Percentiles rank a stretch among this genome's conserved stretches.
Conservation (phyloP, 2,113 vertebrate species). For the Gnathonemus echidnorhynchus region DNA sequence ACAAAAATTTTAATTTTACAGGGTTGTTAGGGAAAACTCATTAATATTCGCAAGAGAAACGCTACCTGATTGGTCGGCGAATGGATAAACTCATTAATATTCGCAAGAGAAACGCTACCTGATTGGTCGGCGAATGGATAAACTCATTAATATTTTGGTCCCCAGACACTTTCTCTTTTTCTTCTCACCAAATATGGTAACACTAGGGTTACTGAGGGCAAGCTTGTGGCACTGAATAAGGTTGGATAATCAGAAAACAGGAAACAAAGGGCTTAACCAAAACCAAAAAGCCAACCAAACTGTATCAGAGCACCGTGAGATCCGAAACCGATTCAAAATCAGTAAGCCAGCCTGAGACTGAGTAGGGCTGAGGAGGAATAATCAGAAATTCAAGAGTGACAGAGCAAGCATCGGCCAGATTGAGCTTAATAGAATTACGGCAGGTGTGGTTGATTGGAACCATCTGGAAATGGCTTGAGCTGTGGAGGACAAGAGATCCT, state of each 20-base stretch:
- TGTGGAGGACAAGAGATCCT: background rate
- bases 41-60: no score
- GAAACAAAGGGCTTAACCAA: background rate
- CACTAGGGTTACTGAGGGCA: background rate
- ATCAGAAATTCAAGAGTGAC: background rate
- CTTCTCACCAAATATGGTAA: background rate
- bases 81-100: no score
- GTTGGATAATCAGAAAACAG: background rate
- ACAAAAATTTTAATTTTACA: no score
- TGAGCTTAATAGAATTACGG: background rate
- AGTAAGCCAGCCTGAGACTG: background rate
- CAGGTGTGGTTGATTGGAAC: background rate
- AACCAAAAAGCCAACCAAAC: background rate
- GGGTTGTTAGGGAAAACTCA: no score
- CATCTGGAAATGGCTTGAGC: background rate
- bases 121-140: background rate
- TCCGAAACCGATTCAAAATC: background rate
- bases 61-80: background rate
- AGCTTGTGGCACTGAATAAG: background rate
- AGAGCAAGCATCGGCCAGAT: background rate
- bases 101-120: no score
- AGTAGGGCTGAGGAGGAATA: background rate
- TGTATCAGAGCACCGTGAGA: background rate
- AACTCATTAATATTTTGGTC: no score
- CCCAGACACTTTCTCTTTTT: background rate